Base-by-base conservation (phyloP, 2,888 invertebrate species). In the Morpho achilles region DNA sequence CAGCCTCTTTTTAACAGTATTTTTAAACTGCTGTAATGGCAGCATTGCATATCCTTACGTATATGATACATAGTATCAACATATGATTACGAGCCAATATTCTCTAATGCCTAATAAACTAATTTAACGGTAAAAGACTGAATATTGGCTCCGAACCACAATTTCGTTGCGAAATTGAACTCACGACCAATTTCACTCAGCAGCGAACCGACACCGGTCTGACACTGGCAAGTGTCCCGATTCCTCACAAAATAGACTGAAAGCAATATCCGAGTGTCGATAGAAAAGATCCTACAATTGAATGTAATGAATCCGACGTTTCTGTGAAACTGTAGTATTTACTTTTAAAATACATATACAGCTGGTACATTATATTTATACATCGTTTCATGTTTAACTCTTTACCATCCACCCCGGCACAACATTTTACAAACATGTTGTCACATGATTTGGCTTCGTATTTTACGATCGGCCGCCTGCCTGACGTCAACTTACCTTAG, bases 221-320 rank as follows among this genome's bases (percentile, higher is more conserved):
- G 58, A 58, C 53, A 63, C 52, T 63, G 63, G 56, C 61, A 63
- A 63, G 64, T 64, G 61, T 61, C 53, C 61, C 59, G 61, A 61
- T 65, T 62, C 60, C 60, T 59, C 62, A 60, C 60, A 62, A 62
- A 57, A 57, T 56, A 56, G 59, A 56, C 59, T 59, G 46, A 51
- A 49, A 58, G 56, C 57, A 63, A 62, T 60, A 62, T 59, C 59
- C 50, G 58, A 53, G 41, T 49, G 53, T 50, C 58, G 32, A 56
- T 59, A 53, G 46, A 61, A 59, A 63, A 59, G 48, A 63, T 54
- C 47, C 23, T 48, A 54, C 54, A 54, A 64, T 60, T 52, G 56
- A 42, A 54, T 58, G 58, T 61, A 60, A 52, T 57, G 57, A 57
- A 43, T n/a, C 42, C 52, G 8, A 16, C 7, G 52, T 16, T 1